Evolutionary conservation across 2,888 invertebrate genomes (phyloP), one percentile per base, ranked within the genome.

Genomic region (Euzetes globulus): DNA sequence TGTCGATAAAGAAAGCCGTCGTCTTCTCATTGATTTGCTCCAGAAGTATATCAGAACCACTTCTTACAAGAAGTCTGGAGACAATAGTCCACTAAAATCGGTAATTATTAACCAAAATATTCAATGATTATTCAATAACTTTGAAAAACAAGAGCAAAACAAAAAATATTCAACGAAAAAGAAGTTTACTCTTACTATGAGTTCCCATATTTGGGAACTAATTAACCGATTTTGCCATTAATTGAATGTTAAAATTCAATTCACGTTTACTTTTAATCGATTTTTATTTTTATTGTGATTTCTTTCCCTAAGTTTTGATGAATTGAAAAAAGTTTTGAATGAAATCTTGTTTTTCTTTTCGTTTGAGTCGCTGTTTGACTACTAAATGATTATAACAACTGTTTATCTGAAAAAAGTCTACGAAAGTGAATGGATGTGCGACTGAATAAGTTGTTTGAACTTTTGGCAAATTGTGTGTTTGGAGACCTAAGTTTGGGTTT

Each of bases 381-480:
- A 52, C 52, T 19, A 52, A n/a, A n/a, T 6, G 7, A 47, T 47
- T 17, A 47, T 9, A 52, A 52, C 19, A 52, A n/a, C 52, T 52
- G 52, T 52, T 52, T 1, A 19, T 52, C 52, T 52, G 13, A 9
- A 52, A 52, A n/a, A 52, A 7, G 47, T 47, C 19, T 4, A 52
- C 5, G 19, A 52, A n/a, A 52, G n/a, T 52, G 52, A 19, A n/a
- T 52, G 52, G n/a, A n/a, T 52, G n/a, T 3, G 9, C 25, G 4
- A 25, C 6, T 33, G 1, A 25, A 25, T 68, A 41, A 41, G 68
- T 68, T 68, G 17, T 68, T 65, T 41, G 13, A 68, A 41, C 45
- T 68, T 68, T 45, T 68, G 68, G 68, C 68, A 68, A 68, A 68
- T 68, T 37, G 6, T 65, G 25, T 55, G 1, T 25, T 55, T 7